These are phyloP conservation scores for Thera obeliscata DNA, from an alignment of 2,888 invertebrate genomes.

Conservation along the genomic window DNA sequence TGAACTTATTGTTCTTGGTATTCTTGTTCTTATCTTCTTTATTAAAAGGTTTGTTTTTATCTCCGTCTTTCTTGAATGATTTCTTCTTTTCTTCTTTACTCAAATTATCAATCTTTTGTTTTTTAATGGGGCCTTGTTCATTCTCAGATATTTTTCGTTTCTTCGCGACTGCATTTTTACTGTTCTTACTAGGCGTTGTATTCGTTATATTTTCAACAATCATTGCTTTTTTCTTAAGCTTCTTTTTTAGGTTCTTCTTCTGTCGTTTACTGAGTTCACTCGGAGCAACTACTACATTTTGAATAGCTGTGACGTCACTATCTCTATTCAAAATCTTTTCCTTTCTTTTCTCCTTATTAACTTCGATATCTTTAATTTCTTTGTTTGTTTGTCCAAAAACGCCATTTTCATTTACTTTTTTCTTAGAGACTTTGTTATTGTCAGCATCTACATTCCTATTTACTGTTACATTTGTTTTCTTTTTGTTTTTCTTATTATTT, in stretches of 20 bases:
- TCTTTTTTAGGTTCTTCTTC: slow-evolving; percentile 52
- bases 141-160: slow-evolving; percentile 44
- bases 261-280: slow-evolving; percentile 37
- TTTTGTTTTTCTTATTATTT: neutral
- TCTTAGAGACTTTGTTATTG: neutral
- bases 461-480: neutral
- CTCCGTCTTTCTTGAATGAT: slow-evolving; percentile 11
- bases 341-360: neutral
- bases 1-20: slow-evolving; percentile 47
- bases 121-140: slow-evolving; percentile 38
- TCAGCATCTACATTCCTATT: neutral
- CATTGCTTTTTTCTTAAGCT: slow-evolving; percentile 50
- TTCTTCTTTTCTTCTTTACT: slow-evolving; percentile 49
- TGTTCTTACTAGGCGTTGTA: slow-evolving; percentile 52
- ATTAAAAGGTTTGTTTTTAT: slow-evolving; percentile 39
- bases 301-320: neutral
- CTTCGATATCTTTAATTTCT: neutral
- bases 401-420: neutral
- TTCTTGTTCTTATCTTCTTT: slow-evolving; percentile 42
- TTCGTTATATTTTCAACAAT: slow-evolving; percentile 54
- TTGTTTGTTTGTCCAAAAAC: neutral
- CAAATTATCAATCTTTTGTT: slow-evolving; percentile 11
- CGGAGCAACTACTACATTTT: slow-evolving; percentile 11
- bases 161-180: slow-evolving; percentile 37
- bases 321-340: slow-evolving; percentile 10